Evolutionary conservation across 2,113 vertebrate genomes (phyloP), one percentile per base, ranked within the genome.

Genomic region (Corythornis cristatus): DNA sequence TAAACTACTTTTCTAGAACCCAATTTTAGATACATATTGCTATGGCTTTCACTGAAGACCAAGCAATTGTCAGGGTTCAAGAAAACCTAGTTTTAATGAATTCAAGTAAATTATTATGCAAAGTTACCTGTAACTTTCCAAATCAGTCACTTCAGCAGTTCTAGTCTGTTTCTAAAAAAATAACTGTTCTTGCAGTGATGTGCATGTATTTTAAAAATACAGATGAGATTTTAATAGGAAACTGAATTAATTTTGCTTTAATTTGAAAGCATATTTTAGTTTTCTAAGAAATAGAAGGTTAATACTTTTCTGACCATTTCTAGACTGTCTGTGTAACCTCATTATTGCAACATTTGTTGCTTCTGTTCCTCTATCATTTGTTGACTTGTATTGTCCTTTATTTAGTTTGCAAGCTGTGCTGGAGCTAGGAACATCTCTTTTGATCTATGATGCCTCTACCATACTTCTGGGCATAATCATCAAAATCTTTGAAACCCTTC

Each of bases 401-500:
- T 95, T 93, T 95, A 65, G 74, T 91, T 86, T 86, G 64, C 75
- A 86, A 95, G 82, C 4, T 21, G 4, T 35, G 25, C 21, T 79
- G 54, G 51, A 93, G 67, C 56, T 86, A 86, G 60, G 87, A 94
- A 60, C 51, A 65, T 91, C 60, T 88, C 72, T 88, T 90, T 89
- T 94, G 91, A 94, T 93, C 85, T 92, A 13, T 62, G 75, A 46
- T 71, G 51, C 71, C 80, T 88, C 76, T 72, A 96, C 35, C 61
- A 66, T 83, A 92, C 90, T 86, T 93, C 92, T 93, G 86, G 92
- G 88, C 77, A 94, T 88, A 61, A 84, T 86, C 43, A 88, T 96
- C 86, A 95, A 96, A 90, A 84, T 86, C 93, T 92, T 75, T 81
- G 73, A 90, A 92, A 93, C 65, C 57, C 82, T 92, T 93, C 65